Conservation (phyloP, 2,797 vertebrate species). For the Lerista edwardsae region DNA sequence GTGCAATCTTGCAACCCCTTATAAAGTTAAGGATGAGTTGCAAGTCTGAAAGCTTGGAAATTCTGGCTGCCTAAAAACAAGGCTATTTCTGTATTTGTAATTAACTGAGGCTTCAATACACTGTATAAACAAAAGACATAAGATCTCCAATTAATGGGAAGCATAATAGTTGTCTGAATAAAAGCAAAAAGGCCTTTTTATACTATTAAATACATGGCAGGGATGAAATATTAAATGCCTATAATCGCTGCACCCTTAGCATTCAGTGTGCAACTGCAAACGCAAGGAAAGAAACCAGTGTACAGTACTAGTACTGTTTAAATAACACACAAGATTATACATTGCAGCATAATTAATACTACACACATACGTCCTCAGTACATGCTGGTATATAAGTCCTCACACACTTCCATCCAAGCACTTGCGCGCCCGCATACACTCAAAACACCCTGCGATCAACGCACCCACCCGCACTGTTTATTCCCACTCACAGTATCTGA, state of each 20-base stretch:
- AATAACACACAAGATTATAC: slow-evolving; percentile 88
- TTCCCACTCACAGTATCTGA: slow-evolving; percentile 87
- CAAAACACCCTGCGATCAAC: slow-evolving; percentile 60
- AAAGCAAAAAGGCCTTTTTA: slow-evolving; percentile 70
- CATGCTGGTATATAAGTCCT: slow-evolving; percentile 85
- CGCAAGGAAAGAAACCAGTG: slow-evolving; percentile 84
- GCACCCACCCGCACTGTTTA: slow-evolving; percentile 66
- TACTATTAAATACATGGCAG: slow-evolving; percentile 65
- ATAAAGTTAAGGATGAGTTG: slow-evolving; percentile 67
- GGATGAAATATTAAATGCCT: slow-evolving; percentile 72
- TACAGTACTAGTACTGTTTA: slow-evolving; percentile 91
- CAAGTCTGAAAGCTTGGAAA: slow-evolving; percentile 59
- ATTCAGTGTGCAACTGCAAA: slow-evolving; percentile 83
- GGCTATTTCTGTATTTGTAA: slow-evolving; percentile 48
- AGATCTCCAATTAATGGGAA: slow-evolving; percentile 69
- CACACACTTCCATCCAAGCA: slow-evolving; percentile 45
- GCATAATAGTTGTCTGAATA: slow-evolving; percentile 66
- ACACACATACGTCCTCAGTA: slow-evolving; percentile 81
- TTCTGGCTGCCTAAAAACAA: slow-evolving; percentile 58
- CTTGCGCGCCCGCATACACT: slow-evolving; percentile 29
- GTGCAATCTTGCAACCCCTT: slow-evolving; percentile 70
- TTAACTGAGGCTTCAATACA: slow-evolving; percentile 60
- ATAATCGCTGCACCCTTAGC: slow-evolving; percentile 77
- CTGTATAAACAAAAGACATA: slow-evolving; percentile 66
- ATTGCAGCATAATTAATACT: slow-evolving; percentile 84